Base-by-base conservation (phyloP, 2,888 invertebrate species). In the Galerucella pusilla region DNA sequence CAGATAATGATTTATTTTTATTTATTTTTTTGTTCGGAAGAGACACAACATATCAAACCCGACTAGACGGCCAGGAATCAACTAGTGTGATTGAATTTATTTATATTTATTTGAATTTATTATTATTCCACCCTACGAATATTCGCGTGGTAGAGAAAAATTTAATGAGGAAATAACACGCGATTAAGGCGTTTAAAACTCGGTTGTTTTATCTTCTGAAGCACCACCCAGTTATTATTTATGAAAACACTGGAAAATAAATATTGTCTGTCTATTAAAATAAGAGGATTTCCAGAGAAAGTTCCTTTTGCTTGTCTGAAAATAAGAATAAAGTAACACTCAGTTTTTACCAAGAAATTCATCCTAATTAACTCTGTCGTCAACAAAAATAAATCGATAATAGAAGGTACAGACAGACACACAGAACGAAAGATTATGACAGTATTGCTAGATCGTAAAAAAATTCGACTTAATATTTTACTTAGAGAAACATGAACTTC, bases 191-290 rank as follows among this genome's bases (percentile, higher is more conserved):
- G 75, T 75, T 75, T 73, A 75, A 72, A 68, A 65, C 57, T 60
- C 68, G 52, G 72, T 66, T 73, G 75, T 75, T 75, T 73, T 75
- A 73, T 75, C 72, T 75, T 59, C 52, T 16, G 35, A 45, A 72
- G 72, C 60, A 52, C 72, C 75, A 72, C 75, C 75, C 75, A 68
- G 69, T 75, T 75, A 73, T 73, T 75, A 75, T 75, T 75, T 75
- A 75, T 75, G 69, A 68, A 72, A 65, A 72, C 69, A 75, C 68
- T 64, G 75, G 65, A 60, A 63, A 75, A 73, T 72, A 72, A 57
- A 66, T 75, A 72, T 75, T 75, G 65, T 75, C 75, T 69, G 65
- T 68, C 69, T 64, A 69, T 69, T 60, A 45, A 60, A 12, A 60
- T 5, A 42, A 9, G 7, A 42, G 9, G 35, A 42, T 42, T 7